These are phyloP conservation scores for Typhlomys cinereus DNA, from an alignment of 2,113 vertebrate genomes.

Conservation along the genomic window DNA sequence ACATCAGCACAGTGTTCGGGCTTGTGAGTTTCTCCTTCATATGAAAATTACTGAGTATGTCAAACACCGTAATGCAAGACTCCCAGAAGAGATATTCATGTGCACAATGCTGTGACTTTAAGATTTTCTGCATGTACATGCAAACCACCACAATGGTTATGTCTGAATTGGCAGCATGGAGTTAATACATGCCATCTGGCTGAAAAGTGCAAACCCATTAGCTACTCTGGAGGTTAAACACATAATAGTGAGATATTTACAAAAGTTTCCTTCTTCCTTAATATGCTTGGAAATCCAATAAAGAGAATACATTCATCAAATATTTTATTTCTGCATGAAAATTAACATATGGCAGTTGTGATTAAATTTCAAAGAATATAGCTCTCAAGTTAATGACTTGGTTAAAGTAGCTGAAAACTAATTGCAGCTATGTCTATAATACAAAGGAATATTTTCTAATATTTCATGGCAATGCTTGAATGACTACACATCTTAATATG, in stretches of 20 bases:
- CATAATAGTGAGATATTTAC: constrained; percentile 34
- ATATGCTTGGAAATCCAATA: constrained; percentile 59
- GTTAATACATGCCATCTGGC: neutral
- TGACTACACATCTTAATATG: constrained; percentile 43
- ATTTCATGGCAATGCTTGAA: constrained; percentile 33
- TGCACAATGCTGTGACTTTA: neutral
- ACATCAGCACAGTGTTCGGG: accelerated
- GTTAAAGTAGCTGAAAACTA: constrained; percentile 39
- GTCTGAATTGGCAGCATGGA: constrained; percentile 32
- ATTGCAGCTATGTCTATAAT: neutral
- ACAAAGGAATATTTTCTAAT: constrained; percentile 48
- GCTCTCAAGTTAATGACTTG: constrained; percentile 38
- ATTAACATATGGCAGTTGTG: constrained; percentile 35
- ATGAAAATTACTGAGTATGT: constrained; percentile 29
- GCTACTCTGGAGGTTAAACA: neutral
- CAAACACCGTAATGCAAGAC: constrained; percentile 31
- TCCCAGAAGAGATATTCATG: constrained; percentile 7
- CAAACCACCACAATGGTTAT: neutral
- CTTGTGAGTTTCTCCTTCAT: neutral
- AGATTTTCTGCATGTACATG: constrained; percentile 55
- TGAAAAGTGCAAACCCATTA: constrained; percentile 25
- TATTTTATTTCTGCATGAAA: constrained; percentile 40
- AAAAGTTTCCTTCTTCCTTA: constrained; percentile 46
- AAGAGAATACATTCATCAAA: constrained; percentile 43
- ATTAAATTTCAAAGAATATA: constrained; percentile 62